Evolutionary conservation across 2,113 vertebrate species (phyloP).

Genomic region (Cephalopterus ornatus): DNA sequence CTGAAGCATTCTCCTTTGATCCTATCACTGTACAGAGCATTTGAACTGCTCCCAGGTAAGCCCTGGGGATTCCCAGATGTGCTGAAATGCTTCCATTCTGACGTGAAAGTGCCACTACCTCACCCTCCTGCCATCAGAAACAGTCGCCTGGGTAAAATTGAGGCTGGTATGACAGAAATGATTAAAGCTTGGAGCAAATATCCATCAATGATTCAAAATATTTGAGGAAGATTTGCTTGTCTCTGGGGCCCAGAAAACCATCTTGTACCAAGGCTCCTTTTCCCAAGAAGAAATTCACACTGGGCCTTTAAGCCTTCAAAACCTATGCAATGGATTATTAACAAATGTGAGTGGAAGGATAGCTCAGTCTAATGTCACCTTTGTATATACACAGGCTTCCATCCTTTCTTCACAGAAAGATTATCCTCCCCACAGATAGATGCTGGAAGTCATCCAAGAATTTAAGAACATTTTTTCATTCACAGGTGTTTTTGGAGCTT

Average conservation of each 20-base stretch:
- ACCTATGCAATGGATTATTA: conserved; percentile 5
- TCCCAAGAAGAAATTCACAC: background rate
- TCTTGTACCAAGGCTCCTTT: background rate
- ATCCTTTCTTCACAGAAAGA: conserved; percentile 16
- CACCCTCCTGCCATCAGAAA: background rate
- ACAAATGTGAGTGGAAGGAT: conserved; percentile 2
- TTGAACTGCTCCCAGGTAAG: background rate
- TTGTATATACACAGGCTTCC: background rate
- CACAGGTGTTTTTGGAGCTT: conserved; percentile 45
- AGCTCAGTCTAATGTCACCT: conserved; percentile 23
- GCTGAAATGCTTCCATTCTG: background rate
- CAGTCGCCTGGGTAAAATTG: background rate
- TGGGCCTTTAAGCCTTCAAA: background rate
- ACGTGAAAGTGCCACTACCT: background rate
- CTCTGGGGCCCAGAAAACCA: background rate
- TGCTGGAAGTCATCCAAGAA: conserved; percentile 47
- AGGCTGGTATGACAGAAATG: background rate
- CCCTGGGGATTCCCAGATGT: background rate
- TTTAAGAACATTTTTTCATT: conserved; percentile 43
- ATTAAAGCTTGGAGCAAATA: conserved; percentile 23
- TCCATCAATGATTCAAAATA: conserved; percentile 34
- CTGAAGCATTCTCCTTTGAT: background rate
- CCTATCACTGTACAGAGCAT: background rate
- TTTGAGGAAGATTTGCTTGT: background rate
- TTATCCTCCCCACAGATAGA: conserved; percentile 22